These are phyloP conservation scores for Gila robusta DNA, from an alignment of 2,797 vertebrate species.

Conservation along the genomic window DNA sequence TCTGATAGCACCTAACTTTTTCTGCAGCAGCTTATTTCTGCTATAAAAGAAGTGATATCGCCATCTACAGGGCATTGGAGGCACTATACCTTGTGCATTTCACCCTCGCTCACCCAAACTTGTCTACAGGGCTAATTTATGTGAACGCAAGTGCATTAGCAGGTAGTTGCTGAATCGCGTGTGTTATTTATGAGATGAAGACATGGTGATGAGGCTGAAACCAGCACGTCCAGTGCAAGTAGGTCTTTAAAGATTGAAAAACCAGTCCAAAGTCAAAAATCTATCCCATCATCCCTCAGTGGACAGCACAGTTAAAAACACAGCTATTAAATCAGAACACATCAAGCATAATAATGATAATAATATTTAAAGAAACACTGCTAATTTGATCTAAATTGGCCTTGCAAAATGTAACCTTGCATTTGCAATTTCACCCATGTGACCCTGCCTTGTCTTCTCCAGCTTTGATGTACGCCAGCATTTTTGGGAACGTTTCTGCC, in stretches of 20 bases:
- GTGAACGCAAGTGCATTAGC: no score
- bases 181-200: no score
- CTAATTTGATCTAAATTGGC: constrained; percentile 18
- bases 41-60: neutral
- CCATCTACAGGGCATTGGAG: neutral
- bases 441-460: constrained; percentile 43
- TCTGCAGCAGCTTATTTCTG: neutral
- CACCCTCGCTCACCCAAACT: no score
- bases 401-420: neutral
- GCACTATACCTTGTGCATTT: neutral
- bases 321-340: constrained; percentile 1
- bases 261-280: neutral
- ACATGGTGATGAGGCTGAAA: no score
- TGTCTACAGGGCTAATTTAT: no score
- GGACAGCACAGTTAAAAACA: neutral
- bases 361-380: neutral
- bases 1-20: neutral
- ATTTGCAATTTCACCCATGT: neutral
- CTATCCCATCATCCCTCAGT: constrained; percentile 4
- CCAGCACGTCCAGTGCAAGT: no score
- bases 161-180: no score
- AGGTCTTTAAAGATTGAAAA: neutral
- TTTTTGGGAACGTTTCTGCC: constrained; percentile 98
- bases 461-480: constrained; percentile 99
- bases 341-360: neutral